Conservation (phyloP, 2,888 invertebrate genomes). For the Micoletzkya japonica region DNA sequence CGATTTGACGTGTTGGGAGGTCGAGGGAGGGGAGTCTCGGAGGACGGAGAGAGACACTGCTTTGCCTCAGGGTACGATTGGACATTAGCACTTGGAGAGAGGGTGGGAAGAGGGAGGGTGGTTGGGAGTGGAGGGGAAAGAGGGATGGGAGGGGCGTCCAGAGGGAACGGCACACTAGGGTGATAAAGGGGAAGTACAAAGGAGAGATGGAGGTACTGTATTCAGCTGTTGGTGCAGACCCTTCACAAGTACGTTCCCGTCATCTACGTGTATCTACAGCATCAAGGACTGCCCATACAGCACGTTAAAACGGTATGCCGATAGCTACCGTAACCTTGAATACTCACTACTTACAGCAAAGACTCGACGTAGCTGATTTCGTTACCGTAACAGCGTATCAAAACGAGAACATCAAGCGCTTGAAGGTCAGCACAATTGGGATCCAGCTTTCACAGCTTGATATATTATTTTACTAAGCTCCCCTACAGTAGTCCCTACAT, state of each 20-base stretch:
- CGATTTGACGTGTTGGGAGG: too few relatives aligned
- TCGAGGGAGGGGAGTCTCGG: too few relatives aligned
- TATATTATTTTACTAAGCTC: not conserved
- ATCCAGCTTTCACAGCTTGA: not conserved
- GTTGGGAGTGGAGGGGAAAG: not conserved
- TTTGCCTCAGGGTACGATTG: not conserved
- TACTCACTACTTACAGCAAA: constrained; percentile 3
- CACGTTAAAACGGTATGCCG: not conserved
- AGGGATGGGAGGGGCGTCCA: not conserved
- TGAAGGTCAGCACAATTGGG: constrained; percentile 20
- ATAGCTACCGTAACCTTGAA: not conserved
- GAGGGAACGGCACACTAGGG: not conserved
- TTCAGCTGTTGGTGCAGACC: constrained; percentile 22
- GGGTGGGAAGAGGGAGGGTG: not conserved
- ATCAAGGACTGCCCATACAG: not conserved
- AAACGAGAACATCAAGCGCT: constrained; percentile 15
- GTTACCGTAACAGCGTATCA: constrained; percentile 25
- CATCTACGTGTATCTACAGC: too few relatives aligned
- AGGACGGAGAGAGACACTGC: too few relatives aligned
- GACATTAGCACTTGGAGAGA: not conserved
- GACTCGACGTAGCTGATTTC: constrained; percentile 10
- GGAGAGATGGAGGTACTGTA: not conserved
- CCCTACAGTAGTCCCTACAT: not conserved
- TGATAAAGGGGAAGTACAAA: not conserved
- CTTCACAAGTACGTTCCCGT: constrained; percentile 27